Base-by-base conservation (phyloP, 1,140 invertebrate species). In the Arion vulgaris region DNA sequence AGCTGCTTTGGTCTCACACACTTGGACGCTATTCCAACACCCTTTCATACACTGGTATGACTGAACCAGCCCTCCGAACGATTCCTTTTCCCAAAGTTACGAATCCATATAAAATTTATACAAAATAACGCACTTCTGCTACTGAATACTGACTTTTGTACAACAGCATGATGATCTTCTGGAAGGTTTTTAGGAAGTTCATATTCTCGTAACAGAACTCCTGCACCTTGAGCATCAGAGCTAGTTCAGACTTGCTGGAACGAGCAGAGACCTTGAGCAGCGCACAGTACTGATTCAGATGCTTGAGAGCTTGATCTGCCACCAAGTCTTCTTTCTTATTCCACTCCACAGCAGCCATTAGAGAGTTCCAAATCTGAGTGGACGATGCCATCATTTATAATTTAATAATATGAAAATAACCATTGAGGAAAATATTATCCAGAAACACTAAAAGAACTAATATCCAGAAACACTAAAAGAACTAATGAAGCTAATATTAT, bases 171-270 rank as follows among this genome's bases (percentile, higher is more conserved):
- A 98, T 95, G 89, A 99, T 98, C 93, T 98, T 98, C 90, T 97
- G 97, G 95, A 99, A 99, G 91, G 97, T 96, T 92, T 98, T 98
- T 96, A 99, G 97, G 92, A 99, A 98, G 92, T 96, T 97, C 97
- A 98, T 98, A 93, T 99, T 98, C 90, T 98, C 97, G 92, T 98
- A 99, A 93, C 98, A 99, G 93, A 96, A 99, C 90, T 98, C 97
- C 93, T 99, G 98, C 87, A 98, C 95, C 92, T 97, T 97, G 73
- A 97, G 94, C 88, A 98, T 94, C 75, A 99, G 94, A 71, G 95
- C 95, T 87, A 98, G 94, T 93, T 98, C 96, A 75, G 97, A 95
- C 88, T 95, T 96, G 86, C 95, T 95, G 85, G 95, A 95, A 87
- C 89, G 89, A 84, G 96, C 95, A 89, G 98, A 98, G 26, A 96